These are phyloP conservation scores for Odontomachus brunneus DNA, from an alignment of 1,140 invertebrate species.

Conservation along the genomic window DNA sequence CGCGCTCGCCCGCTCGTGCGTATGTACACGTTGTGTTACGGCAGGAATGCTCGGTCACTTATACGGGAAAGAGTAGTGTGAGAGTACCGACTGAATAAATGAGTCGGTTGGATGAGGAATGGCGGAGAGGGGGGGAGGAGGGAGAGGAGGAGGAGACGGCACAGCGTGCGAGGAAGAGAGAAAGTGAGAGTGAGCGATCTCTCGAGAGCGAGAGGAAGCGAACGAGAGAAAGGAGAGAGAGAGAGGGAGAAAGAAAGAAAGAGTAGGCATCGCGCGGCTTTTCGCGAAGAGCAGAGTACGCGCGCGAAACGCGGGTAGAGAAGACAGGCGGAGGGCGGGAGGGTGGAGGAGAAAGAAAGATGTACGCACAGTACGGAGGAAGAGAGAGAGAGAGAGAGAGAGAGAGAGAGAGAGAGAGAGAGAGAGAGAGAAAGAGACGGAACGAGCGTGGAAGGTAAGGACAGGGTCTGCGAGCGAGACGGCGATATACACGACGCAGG, in stretches of 20 bases:
- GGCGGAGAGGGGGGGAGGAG: not conserved
- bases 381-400: constrained; percentile 16
- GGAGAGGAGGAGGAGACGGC: not conserved
- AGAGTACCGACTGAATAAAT: constrained; percentile 63
- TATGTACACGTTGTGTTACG: constrained; percentile 35
- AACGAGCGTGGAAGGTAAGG: constrained; percentile 49
- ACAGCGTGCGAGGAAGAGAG: constrained; percentile 57
- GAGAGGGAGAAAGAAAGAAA: constrained; percentile 4
- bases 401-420: not conserved
- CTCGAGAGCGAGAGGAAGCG: constrained; percentile 16
- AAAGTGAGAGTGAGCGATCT: constrained; percentile 64
- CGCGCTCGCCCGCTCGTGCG: not conserved
- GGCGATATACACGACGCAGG: constrained; percentile 35
- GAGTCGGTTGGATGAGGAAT: constrained; percentile 5
- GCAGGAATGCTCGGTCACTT: constrained; percentile 65
- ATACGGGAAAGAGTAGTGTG: constrained; percentile 69
- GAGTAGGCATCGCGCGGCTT: constrained; percentile 36
- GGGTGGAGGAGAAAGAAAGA: constrained; percentile 29
- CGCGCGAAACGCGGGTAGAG: not conserved
- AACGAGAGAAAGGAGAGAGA: not conserved
- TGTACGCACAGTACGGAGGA: constrained; percentile 12
- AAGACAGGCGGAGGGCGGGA: not conserved
- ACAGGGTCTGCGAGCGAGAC: constrained; percentile 54
- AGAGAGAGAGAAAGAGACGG: constrained; percentile 41
- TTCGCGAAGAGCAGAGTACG: not conserved